Conservation (phyloP, 1,140 invertebrate species). For the roundworm (Caenorhabditis elegans) region DNA sequence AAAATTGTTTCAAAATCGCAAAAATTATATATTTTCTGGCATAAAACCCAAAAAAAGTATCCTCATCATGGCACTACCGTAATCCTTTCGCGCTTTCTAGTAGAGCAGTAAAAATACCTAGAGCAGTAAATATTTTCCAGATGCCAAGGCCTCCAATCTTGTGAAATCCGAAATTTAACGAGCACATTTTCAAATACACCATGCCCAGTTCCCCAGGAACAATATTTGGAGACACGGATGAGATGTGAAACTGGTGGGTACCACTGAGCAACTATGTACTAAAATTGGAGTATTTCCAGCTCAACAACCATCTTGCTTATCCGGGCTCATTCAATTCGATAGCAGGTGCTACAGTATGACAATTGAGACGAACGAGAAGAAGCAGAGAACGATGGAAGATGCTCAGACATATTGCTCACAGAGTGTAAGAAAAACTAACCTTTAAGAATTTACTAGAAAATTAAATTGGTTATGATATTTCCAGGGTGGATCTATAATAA, state of each 20-base stretch:
- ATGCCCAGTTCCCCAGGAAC: neutral
- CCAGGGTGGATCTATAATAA: neutral
- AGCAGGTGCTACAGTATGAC: constrained; percentile 11
- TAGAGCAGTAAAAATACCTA: too few species aligned
- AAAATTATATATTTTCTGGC: too few species aligned
- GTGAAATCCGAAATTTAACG: neutral
- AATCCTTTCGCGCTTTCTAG: too few species aligned
- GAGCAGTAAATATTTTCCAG: neutral
- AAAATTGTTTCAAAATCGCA: too few species aligned
- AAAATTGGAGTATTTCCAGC: neutral
- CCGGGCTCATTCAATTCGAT: neutral
- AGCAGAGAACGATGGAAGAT: neutral
- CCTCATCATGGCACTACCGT: too few species aligned
- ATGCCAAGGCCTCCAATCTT: neutral
- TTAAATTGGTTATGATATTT: too few species aligned
- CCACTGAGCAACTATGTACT: too few species aligned
- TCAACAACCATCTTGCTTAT: neutral
- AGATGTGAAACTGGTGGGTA: neutral
- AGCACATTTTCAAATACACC: neutral
- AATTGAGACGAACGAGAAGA: constrained; percentile 2
- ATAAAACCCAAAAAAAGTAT: too few species aligned
- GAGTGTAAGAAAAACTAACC: neutral
- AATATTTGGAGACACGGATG: neutral
- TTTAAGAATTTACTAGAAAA: neutral
- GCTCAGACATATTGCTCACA: neutral